Evolutionary conservation across 2,113 vertebrate genomes (phyloP), one percentile per base, ranked within the genome.

Genomic region (Mus pahari): DNA sequence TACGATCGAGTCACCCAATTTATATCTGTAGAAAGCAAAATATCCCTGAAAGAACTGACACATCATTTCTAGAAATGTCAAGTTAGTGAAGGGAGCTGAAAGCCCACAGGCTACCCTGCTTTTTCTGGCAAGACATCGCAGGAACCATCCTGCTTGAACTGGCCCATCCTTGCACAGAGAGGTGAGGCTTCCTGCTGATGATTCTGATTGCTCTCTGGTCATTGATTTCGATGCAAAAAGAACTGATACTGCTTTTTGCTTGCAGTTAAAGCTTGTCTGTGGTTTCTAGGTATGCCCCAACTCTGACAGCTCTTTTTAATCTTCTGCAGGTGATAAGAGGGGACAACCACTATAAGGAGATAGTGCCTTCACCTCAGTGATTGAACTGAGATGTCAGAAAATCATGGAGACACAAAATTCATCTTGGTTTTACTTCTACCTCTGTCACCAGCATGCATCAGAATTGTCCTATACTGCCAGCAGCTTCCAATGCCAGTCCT

Each of bases 221-320:
- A 82, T 31, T 82, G 97, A 95, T 95, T 95, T 89, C 92, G 86
- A 95, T 92, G 94, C 60, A 94, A 97, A 95, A 28, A 81, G 62
- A 94, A 96, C 64, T 73, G 94, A 81, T 92, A 79, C 0, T 71
- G 89, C 68, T 79, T 95, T 70, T 71, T 84, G 94, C 92, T 92
- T 94, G 92, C n/a, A 83, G 86, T 97, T 87, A 95, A 94, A 93
- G 83, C 82, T 89, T 87, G 86, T 91, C 92, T 95, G 91, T 90
- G 86, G 89, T 96, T 97, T 62, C 36, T 96, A 78, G 90, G 89
- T 55, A 95, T 75, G 94, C 84, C 89, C 89, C 60, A 92, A 39
- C 73, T 87, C 90, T 92, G 82, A 98, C 45, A 97, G 89, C 74
- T 48, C 8, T 89, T 96, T 95, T 96, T 95, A 96, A 97, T 96